Evolutionary conservation across 2,888 invertebrate species (phyloP), one percentile per base, ranked within the genome.

Genomic region (Leistus spinibarbis): DNA sequence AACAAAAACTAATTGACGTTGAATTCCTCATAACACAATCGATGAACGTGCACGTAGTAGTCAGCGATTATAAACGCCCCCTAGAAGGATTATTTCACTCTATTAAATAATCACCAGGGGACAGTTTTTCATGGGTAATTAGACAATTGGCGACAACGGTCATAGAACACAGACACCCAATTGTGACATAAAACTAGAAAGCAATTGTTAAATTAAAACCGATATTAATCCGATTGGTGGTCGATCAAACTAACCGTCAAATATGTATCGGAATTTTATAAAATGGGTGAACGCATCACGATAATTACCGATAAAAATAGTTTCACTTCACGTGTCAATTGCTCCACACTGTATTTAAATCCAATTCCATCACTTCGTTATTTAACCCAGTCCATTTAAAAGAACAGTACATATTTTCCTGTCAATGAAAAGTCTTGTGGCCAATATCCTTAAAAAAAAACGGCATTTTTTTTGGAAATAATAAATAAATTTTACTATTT

Each of bases 71-170:
- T n/a, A 66, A 16, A 16, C 19, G 27, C 40, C 27, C 24, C 2
- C 22, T 68, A 69, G 40, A 27, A 60, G 57, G 60, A 69, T 69
- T 40, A 69, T 69, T 69, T 60, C 69, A 40, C 60, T 60, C 69
- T 62, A 69, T 69, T 69, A 60, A 69, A 69, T 69, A 69, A 69
- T 69, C 69, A 69, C 60, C 69, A 69, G 69, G 69, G 69, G 69
- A n/a, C 60, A 69, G 69, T 69, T 69, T 69, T 69, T 69, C 69
- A 69, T 60, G 69, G 16, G 69, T 60, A 69, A 69, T 69, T 69
- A 69, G 60, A 17, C 69, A 16, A n/a, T 57, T 23, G 60, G 68
- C 56, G 68, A 22, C 1, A 40, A 13, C 40, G 40, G 40, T 10
- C 40, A 69, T 60, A 60, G 27, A 69, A 19, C 56, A 17, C 56